Evolutionary conservation across 2,797 vertebrate species (phyloP), one percentile per base, ranked within the genome.

Genomic region (Chiroxiphia lanceolata): DNA sequence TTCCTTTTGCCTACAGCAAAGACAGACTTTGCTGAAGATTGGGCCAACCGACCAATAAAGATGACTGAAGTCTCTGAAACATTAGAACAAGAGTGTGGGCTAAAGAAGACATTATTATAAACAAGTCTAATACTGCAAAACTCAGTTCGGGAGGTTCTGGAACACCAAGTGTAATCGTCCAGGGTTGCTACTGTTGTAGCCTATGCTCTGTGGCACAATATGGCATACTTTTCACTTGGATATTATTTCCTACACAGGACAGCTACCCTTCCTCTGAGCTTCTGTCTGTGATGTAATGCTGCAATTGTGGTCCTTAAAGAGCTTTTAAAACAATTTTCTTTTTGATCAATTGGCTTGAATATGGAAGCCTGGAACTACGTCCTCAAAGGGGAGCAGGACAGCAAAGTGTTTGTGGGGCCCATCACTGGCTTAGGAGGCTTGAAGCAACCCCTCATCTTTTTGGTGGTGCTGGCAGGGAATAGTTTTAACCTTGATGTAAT

Each of bases 321-420:
- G 38, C 48, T 90, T 74, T 51, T 20, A 78, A 84, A 90, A n/a
- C 11, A 68, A 27, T 9, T n/a, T 38, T 21, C 9, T 40, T 42
- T 87, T 76, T 60, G 5, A 48, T 42, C 3, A 57, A 34, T 7
- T 15, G 38, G 29, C 48, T 72, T 4, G 2, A 48, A 44, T 54
- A 54, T 45, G 6, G n/a, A 70, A 40, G 57, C 12, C n/a, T 40
- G 56, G 42, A 56, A 36, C 21, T 3, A 4, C 0, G 0, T 57
- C 65, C 33, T 68, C 2, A 1, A 29, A 57, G 64, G 10, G 68
- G 5, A 70, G 20, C 4, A 11, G 14, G 19, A 15, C 25, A 56
- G 26, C 2, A 25, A 34, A 40, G 4, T 11, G 29, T 71, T 71
- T 53, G 13, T 6, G 6, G 34, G 23, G 20, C 5, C 18, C 34